Evolutionary conservation across 2,888 invertebrate genomes (phyloP).

Genomic region (Melanostoma mellinum): DNA sequence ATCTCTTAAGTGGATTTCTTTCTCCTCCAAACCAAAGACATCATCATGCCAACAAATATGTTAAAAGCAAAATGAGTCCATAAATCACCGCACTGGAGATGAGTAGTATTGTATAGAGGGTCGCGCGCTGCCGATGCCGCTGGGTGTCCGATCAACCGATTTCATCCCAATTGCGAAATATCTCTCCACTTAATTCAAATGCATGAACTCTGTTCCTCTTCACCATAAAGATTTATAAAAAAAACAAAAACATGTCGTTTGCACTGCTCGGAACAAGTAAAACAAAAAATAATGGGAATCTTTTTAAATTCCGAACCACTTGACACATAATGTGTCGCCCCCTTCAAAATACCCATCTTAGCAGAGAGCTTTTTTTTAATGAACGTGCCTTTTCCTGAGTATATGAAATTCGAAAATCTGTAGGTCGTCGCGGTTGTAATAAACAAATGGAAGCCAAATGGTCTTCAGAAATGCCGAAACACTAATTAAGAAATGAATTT

Average conservation of each 20-base stretch:
- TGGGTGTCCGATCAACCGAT: not conserved
- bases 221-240: conserved; percentile 45
- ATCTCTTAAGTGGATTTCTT: conserved; percentile 57
- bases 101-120: not conserved
- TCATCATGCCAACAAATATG: conserved; percentile 66
- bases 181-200: conserved; percentile 69
- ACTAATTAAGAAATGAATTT: conserved; percentile 64
- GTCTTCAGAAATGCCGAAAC: conserved; percentile 56
- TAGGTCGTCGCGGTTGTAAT: conserved; percentile 1
- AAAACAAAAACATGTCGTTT: conserved; percentile 18
- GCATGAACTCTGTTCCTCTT: conserved; percentile 69
- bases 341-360: conserved; percentile 36
- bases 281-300: conserved; percentile 60
- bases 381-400: conserved; percentile 13
- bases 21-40: conserved; percentile 27
- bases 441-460: conserved; percentile 59
- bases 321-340: conserved; percentile 68
- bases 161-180: conserved; percentile 63
- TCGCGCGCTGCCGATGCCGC: not conserved
- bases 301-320: conserved; percentile 69
- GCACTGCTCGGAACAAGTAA: conserved; percentile 7
- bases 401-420: not conserved
- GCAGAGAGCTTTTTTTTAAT: conserved; percentile 31
- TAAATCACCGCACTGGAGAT: conserved; percentile 54
- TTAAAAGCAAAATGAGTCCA: conserved; percentile 69